These are phyloP conservation scores for Limnephilus rhombicus DNA, from an alignment of 2,888 invertebrate genomes.

Conservation along the genomic window DNA sequence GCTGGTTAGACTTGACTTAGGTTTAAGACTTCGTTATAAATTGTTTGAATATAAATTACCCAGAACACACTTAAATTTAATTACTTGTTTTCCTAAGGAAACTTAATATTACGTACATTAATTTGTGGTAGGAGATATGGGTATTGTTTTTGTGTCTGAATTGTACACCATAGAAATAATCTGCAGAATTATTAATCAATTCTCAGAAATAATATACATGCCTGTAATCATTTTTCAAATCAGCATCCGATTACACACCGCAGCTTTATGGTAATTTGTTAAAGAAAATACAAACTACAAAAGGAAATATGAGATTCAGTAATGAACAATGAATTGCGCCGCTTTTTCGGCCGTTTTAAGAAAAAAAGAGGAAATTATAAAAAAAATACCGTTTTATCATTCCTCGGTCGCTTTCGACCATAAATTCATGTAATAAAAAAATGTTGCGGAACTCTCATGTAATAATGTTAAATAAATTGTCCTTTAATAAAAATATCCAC, in stretches of 20 bases:
- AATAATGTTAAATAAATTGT: not conserved
- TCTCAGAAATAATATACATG: not conserved
- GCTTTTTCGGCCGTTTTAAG: not conserved
- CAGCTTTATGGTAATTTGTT: not conserved
- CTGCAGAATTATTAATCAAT: not conserved
- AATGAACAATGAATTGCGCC: not conserved
- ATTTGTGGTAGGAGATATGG: not conserved
- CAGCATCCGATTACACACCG: not conserved
- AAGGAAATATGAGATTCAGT: not conserved
- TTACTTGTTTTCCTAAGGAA: not conserved
- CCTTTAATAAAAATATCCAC: slow-evolving; percentile 7
- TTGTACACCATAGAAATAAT: not conserved
- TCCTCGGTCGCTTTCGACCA: not conserved
- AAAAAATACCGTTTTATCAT: not conserved
- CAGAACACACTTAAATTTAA: not conserved
- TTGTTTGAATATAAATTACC: not conserved
- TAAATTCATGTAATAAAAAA: not conserved
- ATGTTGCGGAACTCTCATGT: not conserved
- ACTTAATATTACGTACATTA: not conserved
- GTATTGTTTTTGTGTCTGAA: not conserved
- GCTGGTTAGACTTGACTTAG: not conserved
- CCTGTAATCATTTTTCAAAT: not conserved
- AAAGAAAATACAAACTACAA: not conserved
- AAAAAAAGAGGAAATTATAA: not conserved
- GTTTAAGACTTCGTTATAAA: not conserved